Base-by-base conservation (phyloP, 2,888 invertebrate species). In the Drosophila lacicola region DNA sequence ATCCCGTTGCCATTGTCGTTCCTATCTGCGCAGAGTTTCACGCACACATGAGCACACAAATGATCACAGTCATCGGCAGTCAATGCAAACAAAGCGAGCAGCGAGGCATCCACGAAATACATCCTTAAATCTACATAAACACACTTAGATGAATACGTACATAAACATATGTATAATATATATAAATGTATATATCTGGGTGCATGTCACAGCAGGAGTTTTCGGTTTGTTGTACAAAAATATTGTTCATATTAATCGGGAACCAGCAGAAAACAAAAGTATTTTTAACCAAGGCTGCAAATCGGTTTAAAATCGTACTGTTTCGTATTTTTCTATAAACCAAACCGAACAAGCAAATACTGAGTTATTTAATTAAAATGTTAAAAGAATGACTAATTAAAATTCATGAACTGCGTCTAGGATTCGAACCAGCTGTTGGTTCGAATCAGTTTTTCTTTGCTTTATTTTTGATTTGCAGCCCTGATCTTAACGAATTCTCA, bases 41-140 rank as follows among this genome's bases (percentile, higher is more conserved):
- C 75, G 75, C 75, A 75, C 46, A 69, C 72, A 75, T 75, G 75
- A 75, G 68, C 75, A 64, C 75, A 64, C 57, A 75, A 75, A 75
- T 75, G 75, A 75, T 75, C 61, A 61, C 60, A 75, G 55, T 74
- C 72, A 69, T 64, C 63, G 74, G 56, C 74, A 74, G 68, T 63
- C 74, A 68, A 71, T 71, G 71, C 71, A 74, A 74, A 75, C 74
- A 74, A 71, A 63, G 74, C 62, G 55, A 39, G 46, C 74, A 74
- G 42, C 70, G 70, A 58, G 66, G 74, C 75, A 58, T 68, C 57
- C 37, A 51, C 53, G 49, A 54, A 56, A 74, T 68, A 57, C 57
- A 69, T 65, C 57, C 60, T 49, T 53, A 73, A 73, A 69, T 64
- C 56, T 53, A 64, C 45, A 39, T 57, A 49, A 53, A 44, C 55